Conservation (phyloP, 2,888 invertebrate genomes). For the Athrips mouffetella region DNA sequence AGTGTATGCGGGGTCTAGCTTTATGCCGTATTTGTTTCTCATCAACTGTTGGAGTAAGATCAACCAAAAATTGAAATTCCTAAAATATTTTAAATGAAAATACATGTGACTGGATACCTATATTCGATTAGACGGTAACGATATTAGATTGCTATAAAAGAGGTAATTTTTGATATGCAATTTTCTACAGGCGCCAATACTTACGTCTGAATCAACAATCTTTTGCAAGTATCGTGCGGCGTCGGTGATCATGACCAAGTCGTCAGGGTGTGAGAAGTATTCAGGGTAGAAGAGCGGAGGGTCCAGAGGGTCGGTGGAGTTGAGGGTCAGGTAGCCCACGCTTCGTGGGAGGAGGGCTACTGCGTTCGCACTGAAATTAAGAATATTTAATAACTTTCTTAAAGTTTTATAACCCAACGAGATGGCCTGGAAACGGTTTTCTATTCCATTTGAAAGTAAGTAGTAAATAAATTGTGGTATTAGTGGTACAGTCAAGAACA, state of each 20-base stretch:
- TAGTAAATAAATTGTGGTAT: no score
- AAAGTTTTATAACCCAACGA: not conserved
- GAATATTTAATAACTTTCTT: not conserved
- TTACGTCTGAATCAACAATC: conserved; percentile 45
- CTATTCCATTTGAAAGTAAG: no score
- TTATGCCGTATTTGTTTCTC: conserved; percentile 62
- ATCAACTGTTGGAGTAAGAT: conserved; percentile 38
- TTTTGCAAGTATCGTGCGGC: conserved; percentile 37
- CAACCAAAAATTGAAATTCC: not conserved
- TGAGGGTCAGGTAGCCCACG: conserved; percentile 46
- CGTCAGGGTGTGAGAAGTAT: conserved; percentile 51
- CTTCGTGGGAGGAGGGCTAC: conserved; percentile 49
- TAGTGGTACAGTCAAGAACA: no score
- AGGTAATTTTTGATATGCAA: not conserved
- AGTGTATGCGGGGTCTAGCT: conserved; percentile 54
- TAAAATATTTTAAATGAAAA: not conserved
- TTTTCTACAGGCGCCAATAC: conserved; percentile 10
- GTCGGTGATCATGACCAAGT: conserved; percentile 50
- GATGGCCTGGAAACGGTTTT: no score
- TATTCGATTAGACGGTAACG: no score
- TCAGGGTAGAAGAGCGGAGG: conserved; percentile 45
- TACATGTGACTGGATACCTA: not conserved
- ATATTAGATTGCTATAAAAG: not conserved
- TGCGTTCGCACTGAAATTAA: conserved; percentile 42
- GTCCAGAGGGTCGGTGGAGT: conserved; percentile 47